Conservation (phyloP, 1,140 invertebrate species). For the Oscheius sp. region DNA sequence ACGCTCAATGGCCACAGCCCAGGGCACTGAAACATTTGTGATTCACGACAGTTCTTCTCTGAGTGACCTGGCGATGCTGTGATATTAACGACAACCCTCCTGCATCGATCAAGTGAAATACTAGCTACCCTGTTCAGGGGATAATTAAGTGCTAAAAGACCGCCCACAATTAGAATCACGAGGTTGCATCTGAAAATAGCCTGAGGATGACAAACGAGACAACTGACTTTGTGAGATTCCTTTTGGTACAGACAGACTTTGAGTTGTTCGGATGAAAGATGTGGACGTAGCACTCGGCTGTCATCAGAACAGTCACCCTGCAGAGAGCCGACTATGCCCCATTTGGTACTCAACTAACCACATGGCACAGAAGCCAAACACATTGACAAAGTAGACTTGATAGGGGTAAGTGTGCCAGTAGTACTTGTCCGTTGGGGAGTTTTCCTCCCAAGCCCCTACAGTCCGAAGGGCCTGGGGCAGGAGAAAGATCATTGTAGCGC, state of each 20-base stretch:
- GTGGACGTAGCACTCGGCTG: constrained; percentile 53
- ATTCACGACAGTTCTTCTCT: background rate
- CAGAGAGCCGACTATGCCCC: background rate
- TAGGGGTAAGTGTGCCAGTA: constrained; percentile 54
- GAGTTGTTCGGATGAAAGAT: constrained; percentile 50
- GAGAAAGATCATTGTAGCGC: constrained; percentile 49
- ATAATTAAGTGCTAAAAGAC: constrained; percentile 49
- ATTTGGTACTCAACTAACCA: constrained; percentile 34
- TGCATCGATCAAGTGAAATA: constrained; percentile 31
- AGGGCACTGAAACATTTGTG: constrained; percentile 30
- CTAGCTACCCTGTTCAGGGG: constrained; percentile 49
- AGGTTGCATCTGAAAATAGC: constrained; percentile 42
- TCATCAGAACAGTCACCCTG: constrained; percentile 57
- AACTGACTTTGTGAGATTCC: constrained; percentile 31
- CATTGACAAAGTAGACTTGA: constrained; percentile 49
- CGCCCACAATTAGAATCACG: constrained; percentile 43
- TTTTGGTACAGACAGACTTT: constrained; percentile 51
- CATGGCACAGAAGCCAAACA: constrained; percentile 55
- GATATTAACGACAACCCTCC: constrained; percentile 36
- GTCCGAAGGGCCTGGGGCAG: constrained; percentile 51
- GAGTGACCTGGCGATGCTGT: constrained; percentile 42
- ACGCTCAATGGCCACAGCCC: constrained; percentile 43
- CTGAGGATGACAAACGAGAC: background rate
- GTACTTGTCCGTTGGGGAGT: constrained; percentile 31
- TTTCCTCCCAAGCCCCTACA: constrained; percentile 44